A percentile compares a stretch with the other conserved stretches of the same genome.
Conservation (phyloP, 2,113 vertebrate species). For the Cyanoliseus patagonus region DNA sequence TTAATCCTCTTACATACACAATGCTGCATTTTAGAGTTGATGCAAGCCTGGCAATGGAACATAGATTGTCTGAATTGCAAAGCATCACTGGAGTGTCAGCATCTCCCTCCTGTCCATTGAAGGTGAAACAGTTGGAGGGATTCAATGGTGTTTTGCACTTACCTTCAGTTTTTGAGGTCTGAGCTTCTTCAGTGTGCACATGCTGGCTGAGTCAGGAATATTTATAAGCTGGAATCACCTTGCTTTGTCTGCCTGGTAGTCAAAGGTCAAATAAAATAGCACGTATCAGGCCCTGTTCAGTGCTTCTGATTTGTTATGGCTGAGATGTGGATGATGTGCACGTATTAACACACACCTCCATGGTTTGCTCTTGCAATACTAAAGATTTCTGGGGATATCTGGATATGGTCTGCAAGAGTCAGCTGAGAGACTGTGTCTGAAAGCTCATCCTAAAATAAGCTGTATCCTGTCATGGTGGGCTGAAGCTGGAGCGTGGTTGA, state of each 20-base stretch:
- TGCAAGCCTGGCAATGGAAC: not conserved
- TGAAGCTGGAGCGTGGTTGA: not conserved
- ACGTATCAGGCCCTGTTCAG: fast-evolving
- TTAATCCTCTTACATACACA: not conserved
- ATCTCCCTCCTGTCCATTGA: not conserved
- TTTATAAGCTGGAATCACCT: not conserved
- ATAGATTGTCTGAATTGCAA: not conserved
- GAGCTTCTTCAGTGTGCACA: not conserved
- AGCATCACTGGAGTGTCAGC: not conserved
- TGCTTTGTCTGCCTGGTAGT: fast-evolving
- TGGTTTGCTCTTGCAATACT: not conserved
- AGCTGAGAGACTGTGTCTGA: not conserved
- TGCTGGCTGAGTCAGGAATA: not conserved
- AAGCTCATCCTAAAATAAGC: not conserved
- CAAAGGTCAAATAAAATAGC: not conserved
- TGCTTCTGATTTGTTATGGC: not conserved
- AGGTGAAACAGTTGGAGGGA: not conserved
- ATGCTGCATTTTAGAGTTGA: not conserved
- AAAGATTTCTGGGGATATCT: not conserved
- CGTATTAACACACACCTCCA: fast-evolving
- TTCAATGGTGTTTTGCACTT: fast-evolving
- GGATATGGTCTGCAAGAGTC: not conserved
- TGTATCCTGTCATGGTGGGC: not conserved
- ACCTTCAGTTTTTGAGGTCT: not conserved
- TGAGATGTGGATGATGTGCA: not conserved